A percentile compares a stretch with the other conserved stretches of the same genome.
Conservation (phyloP, 2,113 vertebrate genomes). For the Antidorcas marsupialis region DNA sequence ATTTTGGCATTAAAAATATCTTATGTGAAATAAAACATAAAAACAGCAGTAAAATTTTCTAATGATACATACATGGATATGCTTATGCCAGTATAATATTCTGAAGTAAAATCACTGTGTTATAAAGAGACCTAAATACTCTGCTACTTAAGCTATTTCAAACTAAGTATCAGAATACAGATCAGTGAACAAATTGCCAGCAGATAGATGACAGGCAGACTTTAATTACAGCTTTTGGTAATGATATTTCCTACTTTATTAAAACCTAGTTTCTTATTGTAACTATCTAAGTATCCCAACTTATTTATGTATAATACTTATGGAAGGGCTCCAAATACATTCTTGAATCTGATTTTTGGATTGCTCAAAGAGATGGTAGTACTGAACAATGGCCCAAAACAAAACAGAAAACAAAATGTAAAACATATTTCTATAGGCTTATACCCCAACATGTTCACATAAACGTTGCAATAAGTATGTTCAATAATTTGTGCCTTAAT, state of each 20-base stretch:
- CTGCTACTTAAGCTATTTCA: background rate
- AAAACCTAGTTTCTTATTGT: background rate
- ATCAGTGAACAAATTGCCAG: background rate
- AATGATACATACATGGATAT: background rate
- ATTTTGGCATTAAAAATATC: background rate
- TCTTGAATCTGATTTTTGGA: background rate
- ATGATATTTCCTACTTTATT: background rate
- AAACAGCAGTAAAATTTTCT: background rate
- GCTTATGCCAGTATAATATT: background rate
- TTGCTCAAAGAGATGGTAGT: background rate
- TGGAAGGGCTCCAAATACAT: background rate
- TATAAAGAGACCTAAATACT: background rate
- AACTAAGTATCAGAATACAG: background rate
- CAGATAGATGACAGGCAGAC: background rate
- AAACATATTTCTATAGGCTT: background rate
- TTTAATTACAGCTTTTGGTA: background rate
- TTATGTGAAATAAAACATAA: background rate
- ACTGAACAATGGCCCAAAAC: background rate
- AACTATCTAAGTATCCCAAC: background rate
- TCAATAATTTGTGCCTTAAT: background rate
- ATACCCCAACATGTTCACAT: background rate
- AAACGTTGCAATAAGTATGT: background rate
- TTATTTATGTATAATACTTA: background rate
- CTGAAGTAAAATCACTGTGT: background rate
- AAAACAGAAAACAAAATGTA: background rate